Evolutionary conservation across 1,140 invertebrate genomes (phyloP).

Genomic region (Ericerus pela): DNA sequence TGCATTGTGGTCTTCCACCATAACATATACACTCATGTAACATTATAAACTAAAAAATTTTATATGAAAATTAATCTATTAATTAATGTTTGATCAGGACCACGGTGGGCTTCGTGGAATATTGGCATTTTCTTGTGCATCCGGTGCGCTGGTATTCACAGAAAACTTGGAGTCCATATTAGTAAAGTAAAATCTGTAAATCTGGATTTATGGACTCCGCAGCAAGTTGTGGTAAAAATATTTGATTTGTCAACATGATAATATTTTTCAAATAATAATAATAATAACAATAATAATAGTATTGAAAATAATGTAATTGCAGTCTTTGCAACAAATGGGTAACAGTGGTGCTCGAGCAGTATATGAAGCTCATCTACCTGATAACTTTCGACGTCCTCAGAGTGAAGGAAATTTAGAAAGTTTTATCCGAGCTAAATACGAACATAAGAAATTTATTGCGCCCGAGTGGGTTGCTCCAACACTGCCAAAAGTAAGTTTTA

Average conservation of each 20-base stretch:
- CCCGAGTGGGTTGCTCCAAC: conserved; percentile 85
- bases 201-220: conserved; percentile 94
- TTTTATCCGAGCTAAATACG: conserved; percentile 95
- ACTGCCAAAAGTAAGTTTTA: conserved; percentile 57
- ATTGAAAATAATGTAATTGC: conserved; percentile 20
- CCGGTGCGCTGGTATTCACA: conserved; percentile 92
- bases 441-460: conserved; percentile 95
- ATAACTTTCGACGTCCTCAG: conserved; percentile 85
- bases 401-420: conserved; percentile 83
- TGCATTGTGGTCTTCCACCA: no score
- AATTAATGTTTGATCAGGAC: conserved; percentile 56
- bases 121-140: conserved; percentile 96
- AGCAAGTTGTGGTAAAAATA: conserved; percentile 75
- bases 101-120: conserved; percentile 98
- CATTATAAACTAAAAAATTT: no score
- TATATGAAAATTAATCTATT: no score
- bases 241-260: conserved; percentile 14
- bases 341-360: conserved; percentile 91
- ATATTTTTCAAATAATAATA: conserved; percentile 4
- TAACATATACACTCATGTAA: no score
- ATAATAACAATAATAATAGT: no score
- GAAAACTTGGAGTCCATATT: conserved; percentile 95
- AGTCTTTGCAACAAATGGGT: conserved; percentile 93
- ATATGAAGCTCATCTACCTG: conserved; percentile 93
- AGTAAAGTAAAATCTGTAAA: conserved; percentile 97